Conservation (phyloP, 2,113 vertebrate genomes). For the Pelodiscus sinensis region DNA sequence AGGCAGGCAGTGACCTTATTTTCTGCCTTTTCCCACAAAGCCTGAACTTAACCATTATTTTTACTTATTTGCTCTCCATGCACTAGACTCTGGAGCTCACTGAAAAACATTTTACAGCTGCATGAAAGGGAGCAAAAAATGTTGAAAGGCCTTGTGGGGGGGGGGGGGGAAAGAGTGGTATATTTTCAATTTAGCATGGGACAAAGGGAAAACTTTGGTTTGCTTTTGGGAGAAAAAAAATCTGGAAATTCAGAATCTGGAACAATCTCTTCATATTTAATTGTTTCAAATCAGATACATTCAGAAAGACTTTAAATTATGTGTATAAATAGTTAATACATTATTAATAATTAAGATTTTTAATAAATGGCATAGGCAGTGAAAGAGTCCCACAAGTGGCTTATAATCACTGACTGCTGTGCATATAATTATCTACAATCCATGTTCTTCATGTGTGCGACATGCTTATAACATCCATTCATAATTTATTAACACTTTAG, state of each 20-base stretch:
- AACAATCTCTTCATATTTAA: not conserved
- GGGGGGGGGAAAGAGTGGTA: not conserved
- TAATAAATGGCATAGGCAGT: conserved; percentile 24
- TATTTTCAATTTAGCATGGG: not conserved
- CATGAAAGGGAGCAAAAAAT: not conserved
- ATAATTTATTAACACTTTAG: conserved; percentile 66
- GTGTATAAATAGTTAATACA: conserved; percentile 6
- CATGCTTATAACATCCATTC: conserved; percentile 41
- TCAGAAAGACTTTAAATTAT: conserved; percentile 4
- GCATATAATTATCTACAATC: conserved; percentile 69
- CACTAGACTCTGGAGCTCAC: not conserved
- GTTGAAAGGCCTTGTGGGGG: not conserved
- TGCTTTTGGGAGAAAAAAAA: not conserved
- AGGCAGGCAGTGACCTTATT: not conserved
- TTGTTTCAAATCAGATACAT: conserved; percentile 10
- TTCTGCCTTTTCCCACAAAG: not conserved
- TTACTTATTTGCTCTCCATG: not conserved
- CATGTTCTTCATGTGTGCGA: conserved; percentile 48
- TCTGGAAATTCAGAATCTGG: not conserved
- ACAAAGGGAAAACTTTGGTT: not conserved
- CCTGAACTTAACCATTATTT: not conserved
- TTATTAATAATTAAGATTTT: conserved; percentile 51
- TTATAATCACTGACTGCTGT: conserved; percentile 18
- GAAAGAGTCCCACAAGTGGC: not conserved
- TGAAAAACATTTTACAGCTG: not conserved